Evolutionary conservation across 2,888 invertebrate genomes (phyloP), one percentile per base, ranked within the genome.

Genomic region (Nomada ruficornis): DNA sequence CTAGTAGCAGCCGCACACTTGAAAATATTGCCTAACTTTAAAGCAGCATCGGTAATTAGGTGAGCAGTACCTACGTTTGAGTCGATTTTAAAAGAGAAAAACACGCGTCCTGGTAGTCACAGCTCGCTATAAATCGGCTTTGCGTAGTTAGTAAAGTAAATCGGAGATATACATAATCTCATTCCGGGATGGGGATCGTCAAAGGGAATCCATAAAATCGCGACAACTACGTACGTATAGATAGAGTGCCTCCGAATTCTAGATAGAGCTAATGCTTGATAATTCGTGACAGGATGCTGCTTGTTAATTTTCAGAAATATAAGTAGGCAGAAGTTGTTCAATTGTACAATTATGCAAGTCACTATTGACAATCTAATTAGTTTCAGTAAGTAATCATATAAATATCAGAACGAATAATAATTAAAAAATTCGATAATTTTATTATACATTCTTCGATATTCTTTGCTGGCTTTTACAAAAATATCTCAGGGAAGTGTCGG

Each of bases 201-300:
- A 85, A 85, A 78, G 83, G 75, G 78, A 82, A 88, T 88, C 77
- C 79, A 60, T 84, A 88, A 82, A 86, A 82, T 75, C 60, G 83
- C 71, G 78, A 83, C 83, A 74, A 77, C 82, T 60, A 26, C 29
- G 65, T 57, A n/a, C 36, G 26, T 20, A 69, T 69, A 72, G 60
- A 77, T 77, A 36, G 5, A 7, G 9, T 36, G 36, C 72, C 20
- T 47, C 42, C 55, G 72, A 69, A 10, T 64, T 11, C 2, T 26
- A 4, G 44, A 20, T 26, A 26, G 11, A 20, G 11, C 20, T 26
- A 4, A 15, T n/a, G 36, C 18, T 23, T 62, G 11, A 29, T 52
- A 73, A 54, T 77, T 70, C 42, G 10, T 1, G 18, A 52, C 18
- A 36, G 18, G 10, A 29, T 11, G 23, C 9, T 15, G 52, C 36